Evolutionary conservation across 2,797 vertebrate species (phyloP), one percentile per base, ranked within the genome.

Genomic region (Pelobates cultripes): DNA sequence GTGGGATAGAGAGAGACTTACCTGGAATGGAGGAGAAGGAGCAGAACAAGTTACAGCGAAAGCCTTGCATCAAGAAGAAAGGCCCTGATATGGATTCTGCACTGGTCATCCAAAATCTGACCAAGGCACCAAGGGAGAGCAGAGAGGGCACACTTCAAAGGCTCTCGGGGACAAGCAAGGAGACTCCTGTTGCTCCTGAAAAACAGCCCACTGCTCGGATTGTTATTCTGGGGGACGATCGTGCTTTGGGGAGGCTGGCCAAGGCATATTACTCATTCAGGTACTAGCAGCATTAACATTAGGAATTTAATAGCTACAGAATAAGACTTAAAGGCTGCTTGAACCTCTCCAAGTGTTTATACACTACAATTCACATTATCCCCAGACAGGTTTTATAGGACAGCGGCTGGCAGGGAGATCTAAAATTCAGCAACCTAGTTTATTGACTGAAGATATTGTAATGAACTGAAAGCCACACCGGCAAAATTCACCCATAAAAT

Each of bases 1-100:
- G 97, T 0, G 97, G 97, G 55, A 99, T 99, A 0, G 97, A 97
- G 76, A 90, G 94, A 43, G 97, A 99, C 89, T 87, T 98, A 66
- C 91, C 90, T 0, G 12, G n/a, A 0, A 17, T 79, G 0, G 44
- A 2, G 0, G 90, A 90, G 57, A 91, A 89, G 71, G 96, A 96
- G 73, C 86, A 75, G 0, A 78, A 57, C 0, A 91, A 89, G 61
- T 91, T 99, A 78, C 92, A 87, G 12, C 95, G 97, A 61, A 95
- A 94, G 7, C 93, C 93, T 0, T 92, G 96, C 79, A 93, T 99
- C 40, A 97, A 95, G 88, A 94, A 97, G 79, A 96, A 91, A 53
- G 89, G 86, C 0, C 89, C 93, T 0, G 87, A 91, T 0, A 91
- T 93, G 2, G 93, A 97, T 76, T 92, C 87, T 4, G 84, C 95